These are phyloP conservation scores for Catamblyrhynchus diadema DNA, from an alignment of 2,797 vertebrate genomes.

Conservation along the genomic window DNA sequence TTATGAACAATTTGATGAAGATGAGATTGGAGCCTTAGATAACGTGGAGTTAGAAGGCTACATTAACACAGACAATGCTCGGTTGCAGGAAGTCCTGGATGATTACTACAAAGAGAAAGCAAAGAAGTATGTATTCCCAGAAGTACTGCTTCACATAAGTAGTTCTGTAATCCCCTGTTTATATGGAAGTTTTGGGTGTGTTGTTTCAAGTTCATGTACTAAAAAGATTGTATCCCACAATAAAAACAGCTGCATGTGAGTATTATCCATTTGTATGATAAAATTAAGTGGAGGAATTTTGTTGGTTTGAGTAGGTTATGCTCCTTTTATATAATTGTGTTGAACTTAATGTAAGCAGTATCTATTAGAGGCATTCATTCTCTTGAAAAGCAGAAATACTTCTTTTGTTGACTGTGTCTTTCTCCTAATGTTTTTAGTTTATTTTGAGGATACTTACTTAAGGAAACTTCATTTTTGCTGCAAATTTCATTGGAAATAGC, in stretches of 20 bases:
- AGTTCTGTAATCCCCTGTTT: neutral
- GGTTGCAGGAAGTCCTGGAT: conserved; percentile 87
- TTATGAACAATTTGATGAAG: conserved; percentile 94
- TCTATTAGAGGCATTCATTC: neutral
- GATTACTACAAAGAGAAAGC: conserved; percentile 90
- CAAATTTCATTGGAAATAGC: neutral
- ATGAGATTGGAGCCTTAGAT: conserved; percentile 95
- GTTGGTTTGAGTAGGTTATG: neutral
- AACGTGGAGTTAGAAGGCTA: conserved; percentile 92
- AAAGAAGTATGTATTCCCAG: conserved; percentile 81
- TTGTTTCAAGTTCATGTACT: neutral
- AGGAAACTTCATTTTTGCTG: neutral
- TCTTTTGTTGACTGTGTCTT: neutral
- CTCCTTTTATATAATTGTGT: neutral
- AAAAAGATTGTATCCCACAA: neutral
- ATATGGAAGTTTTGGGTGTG: neutral
- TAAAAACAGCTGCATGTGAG: neutral
- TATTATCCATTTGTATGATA: neutral
- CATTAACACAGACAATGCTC: conserved; percentile 83
- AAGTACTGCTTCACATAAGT: neutral
- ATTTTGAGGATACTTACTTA: neutral
- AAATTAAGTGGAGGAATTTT: neutral
- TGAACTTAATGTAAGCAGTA: neutral
- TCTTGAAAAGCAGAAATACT: neutral
- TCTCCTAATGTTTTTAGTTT: neutral